Evolutionary conservation across 2,113 vertebrate genomes (phyloP).

Genomic region (Muntiacus reevesi): DNA sequence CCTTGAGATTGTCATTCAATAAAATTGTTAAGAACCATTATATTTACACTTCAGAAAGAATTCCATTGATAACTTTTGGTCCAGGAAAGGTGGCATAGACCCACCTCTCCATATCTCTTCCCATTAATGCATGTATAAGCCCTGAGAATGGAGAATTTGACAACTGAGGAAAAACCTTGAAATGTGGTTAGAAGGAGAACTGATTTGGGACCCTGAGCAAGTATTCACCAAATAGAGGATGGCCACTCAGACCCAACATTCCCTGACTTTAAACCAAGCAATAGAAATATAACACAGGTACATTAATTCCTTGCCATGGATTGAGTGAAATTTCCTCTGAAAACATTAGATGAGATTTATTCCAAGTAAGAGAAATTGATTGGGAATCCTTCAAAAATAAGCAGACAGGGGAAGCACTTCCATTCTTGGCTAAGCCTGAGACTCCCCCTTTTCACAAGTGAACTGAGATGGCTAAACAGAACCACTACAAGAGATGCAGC

Average conservation of each 20-base stretch:
- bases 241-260: background rate
- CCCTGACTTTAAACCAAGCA: background rate
- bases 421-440: background rate
- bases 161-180: background rate
- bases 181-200: background rate
- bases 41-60: background rate
- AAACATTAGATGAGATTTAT: background rate
- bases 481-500: fast-evolving
- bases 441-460: background rate
- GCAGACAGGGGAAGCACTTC: background rate
- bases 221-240: fast-evolving
- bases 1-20: background rate
- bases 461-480: background rate
- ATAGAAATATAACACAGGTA: background rate
- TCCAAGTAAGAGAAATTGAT: background rate
- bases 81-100: background rate
- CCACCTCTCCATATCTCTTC: fast-evolving
- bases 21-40: background rate
- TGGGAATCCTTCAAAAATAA: background rate
- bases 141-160: background rate
- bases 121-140: background rate
- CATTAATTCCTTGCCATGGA: too few relatives aligned
- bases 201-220: fast-evolving
- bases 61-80: background rate
- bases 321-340: background rate